Base-by-base conservation (phyloP, 2,888 invertebrate species). In the Taphrorychus bicolor region DNA sequence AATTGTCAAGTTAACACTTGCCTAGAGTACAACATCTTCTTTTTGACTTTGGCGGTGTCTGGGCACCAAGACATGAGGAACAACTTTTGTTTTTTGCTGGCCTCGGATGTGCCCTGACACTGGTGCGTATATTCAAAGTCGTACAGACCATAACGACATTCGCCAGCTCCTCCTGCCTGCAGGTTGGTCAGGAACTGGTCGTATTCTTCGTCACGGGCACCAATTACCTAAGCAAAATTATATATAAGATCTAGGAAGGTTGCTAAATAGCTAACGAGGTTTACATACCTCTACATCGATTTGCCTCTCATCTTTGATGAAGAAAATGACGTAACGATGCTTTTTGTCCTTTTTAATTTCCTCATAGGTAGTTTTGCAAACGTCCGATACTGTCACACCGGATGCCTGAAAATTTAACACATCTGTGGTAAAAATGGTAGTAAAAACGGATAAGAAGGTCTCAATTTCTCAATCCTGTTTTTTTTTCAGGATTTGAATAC, bases 1-100 rank as follows among this genome's bases (percentile, higher is more conserved):
- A n/a, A n/a, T n/a, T n/a, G n/a, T n/a, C n/a, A n/a, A n/a, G 11
- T 48, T n/a, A 17, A 9, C 51, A 24, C 76, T n/a, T n/a, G n/a
- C 88, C 88, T 88, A 80, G 91, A 91, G 84, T 91, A 91, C 88
- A 91, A 89, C 91, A 91, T 91, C 91, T 91, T 91, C 91, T 90
- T 91, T 87, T 91, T 91, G 74, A 91, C 91, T 86, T 95, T 95
- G 79, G 98, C 97, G 83, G 94, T 95, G 86, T 98, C 98, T 51
- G 98, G 98, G 88, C 97, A 97, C 97, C 97, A 97, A 82, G 95
- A 95, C 94, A 98, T 95, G 82, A 97, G 91, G 89, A 98, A 95
- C 77, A 97, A 86, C 84, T 97, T 97, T 85, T 97, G 96, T 91
- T 97, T 97, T 89, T 96, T 97, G 83, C 94, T 93, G 80, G 94